Evolutionary conservation across 2,888 invertebrate species (phyloP), one percentile per base, ranked within the genome.

Genomic region (Luffia ferchaultella): DNA sequence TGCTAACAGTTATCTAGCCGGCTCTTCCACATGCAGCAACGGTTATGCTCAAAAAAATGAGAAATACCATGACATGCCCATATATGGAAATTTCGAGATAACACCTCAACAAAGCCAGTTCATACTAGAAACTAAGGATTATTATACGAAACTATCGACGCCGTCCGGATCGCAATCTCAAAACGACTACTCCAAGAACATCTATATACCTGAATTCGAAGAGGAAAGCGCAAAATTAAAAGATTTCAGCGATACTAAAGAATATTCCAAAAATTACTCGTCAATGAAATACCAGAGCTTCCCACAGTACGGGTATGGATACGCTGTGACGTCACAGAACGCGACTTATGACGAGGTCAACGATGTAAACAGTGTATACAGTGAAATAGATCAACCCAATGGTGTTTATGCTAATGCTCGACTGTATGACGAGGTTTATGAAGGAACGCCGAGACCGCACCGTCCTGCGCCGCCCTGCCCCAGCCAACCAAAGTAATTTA

Each of bases 381-480:
- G 77, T 52, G 83, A 80, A 58, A 73, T 82, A 1, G 76, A 74
- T 30, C 50, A 61, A 1, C 42, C 60, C 2, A 60, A 58, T 46
- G 59, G 63, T 15, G 48, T 61, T 18, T 74, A 75, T 50, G 57
- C 64, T 2, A 72, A 67, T 52, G 55, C 70, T 12, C 63, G 67
- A 46, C 57, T 78, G 44, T 85, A 85, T 45, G 85, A 85, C 54
- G 80, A 78, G 42, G 85, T 85, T 52, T 75, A 65, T 20, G 77
- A 77, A 15, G 73, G 73, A 2, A 52, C 63, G 7, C 76, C 82
- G n/a, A 68, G 87, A 1, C 88, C 88, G 2, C 87, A 87, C 61
- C 73, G 88, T 1, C 88, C 88, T 2, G 88, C 88, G 0, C 88
- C 88, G 0, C 77, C 87, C 18, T 84, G 85, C 20, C 88, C 88